A percentile compares a stretch with the other conserved stretches of the same genome.
Conservation (phyloP, 2,113 vertebrate genomes). For the Hystrix cristata region DNA sequence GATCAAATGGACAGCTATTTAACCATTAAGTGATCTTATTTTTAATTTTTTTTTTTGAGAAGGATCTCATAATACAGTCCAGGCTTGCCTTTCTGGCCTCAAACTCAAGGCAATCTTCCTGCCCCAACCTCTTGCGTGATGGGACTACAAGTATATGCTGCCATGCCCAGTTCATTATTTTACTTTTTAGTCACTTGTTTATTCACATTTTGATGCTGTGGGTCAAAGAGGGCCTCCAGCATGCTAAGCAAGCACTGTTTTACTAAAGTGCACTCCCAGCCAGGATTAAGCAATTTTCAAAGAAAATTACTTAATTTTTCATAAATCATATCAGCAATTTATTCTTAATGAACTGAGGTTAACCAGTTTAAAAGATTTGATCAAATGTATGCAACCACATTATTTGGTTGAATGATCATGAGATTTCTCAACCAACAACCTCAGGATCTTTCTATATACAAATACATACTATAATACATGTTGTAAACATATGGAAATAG, state of each 20-base stretch:
- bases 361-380: background rate
- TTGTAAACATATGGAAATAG: conserved; percentile 40
- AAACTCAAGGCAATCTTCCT: background rate
- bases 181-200: background rate
- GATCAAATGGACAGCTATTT: background rate
- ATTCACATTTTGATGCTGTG: background rate
- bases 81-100: background rate
- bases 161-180: background rate
- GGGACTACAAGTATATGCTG: background rate
- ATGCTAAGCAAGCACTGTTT: background rate
- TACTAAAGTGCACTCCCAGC: background rate
- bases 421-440: background rate
- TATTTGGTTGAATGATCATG: conserved; percentile 3
- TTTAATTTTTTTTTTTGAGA: background rate
- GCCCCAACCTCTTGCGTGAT: background rate
- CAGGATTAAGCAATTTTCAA: background rate
- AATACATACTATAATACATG: background rate
- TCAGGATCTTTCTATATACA: conserved; percentile 20
- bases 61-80: background rate
- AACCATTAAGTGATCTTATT: background rate
- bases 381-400: conserved; percentile 13
- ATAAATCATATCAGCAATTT: conserved; percentile 36
- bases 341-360: conserved; percentile 37
- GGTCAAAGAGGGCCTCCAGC: background rate
- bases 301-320: conserved; percentile 34